A percentile compares a stretch with the other conserved stretches of the same genome.
Conservation (phyloP, 2,888 invertebrate species). For the Apamea monoglypha region DNA sequence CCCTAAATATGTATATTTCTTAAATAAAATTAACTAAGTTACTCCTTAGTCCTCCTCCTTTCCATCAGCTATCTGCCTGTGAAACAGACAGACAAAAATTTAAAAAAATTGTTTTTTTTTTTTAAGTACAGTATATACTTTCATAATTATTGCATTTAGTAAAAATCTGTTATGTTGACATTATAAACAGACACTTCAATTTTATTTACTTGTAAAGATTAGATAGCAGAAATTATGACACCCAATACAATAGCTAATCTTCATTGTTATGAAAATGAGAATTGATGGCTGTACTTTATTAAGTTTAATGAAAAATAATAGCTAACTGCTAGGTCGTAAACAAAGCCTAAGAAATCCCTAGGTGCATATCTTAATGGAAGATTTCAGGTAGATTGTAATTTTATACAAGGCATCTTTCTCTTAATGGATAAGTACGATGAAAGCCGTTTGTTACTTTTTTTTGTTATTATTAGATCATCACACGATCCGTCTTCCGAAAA, state of each 20-base stretch:
- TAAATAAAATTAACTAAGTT: too few relatives aligned
- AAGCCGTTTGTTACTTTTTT: background rate
- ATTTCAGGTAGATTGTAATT: constrained; percentile 23
- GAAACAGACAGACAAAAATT: too few relatives aligned
- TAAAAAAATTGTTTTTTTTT: too few relatives aligned
- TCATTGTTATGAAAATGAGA: constrained; percentile 43
- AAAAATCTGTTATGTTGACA: too few relatives aligned
- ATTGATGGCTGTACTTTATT: constrained; percentile 45
- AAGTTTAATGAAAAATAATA: constrained; percentile 39
- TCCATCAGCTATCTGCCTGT: too few relatives aligned
- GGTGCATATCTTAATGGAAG: constrained; percentile 12
- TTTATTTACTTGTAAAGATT: background rate
- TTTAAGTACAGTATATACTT: too few relatives aligned
- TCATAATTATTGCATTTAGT: too few relatives aligned
- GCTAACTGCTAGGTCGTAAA: constrained; percentile 8
- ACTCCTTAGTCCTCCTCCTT: too few relatives aligned
- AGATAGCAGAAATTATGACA: constrained; percentile 13
- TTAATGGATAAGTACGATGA: background rate
- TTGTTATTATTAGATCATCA: background rate
- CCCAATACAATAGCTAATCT: constrained; percentile 30
- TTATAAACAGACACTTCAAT: too few relatives aligned
- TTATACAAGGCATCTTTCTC: background rate
- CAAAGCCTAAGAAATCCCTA: constrained; percentile 20
- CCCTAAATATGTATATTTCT: too few relatives aligned
- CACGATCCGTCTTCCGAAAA: background rate